Evolutionary conservation across 2,888 invertebrate species (phyloP).

Genomic region (Trissoscelio sp.): DNA sequence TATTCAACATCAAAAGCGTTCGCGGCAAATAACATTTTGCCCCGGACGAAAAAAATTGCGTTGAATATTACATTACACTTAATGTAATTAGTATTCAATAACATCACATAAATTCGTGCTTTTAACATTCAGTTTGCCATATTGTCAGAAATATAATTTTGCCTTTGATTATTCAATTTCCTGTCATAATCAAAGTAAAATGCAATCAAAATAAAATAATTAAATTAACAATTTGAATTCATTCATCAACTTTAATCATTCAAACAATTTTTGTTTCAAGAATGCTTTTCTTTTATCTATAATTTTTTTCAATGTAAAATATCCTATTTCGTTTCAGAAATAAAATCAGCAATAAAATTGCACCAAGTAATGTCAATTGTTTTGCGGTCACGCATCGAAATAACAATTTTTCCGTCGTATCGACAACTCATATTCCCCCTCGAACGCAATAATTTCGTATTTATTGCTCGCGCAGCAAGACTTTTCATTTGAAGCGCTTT

Average conservation of each 20-base stretch:
- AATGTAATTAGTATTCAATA: conserved; percentile 33
- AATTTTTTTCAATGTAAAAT: no score
- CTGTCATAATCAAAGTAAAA: not conserved
- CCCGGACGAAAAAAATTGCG: not conserved
- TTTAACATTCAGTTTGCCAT: conserved; percentile 9
- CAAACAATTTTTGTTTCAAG: no score
- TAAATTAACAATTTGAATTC: no score
- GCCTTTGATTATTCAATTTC: not conserved
- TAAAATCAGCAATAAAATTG: no score
- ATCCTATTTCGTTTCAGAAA: conserved; percentile 1
- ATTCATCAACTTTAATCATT: no score
- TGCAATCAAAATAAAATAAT: no score
- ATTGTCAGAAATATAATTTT: conserved; percentile 4
- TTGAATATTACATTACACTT: conserved; percentile 28
- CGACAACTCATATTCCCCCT: conserved; percentile 29
- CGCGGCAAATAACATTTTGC: conserved; percentile 16
- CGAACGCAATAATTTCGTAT: conserved; percentile 47
- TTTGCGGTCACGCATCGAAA: conserved; percentile 36
- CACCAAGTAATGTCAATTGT: conserved; percentile 41
- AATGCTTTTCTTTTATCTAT: no score
- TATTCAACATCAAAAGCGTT: conserved; percentile 24
- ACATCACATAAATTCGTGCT: conserved; percentile 25
- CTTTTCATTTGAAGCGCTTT: conserved; percentile 51
- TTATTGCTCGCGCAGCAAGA: conserved; percentile 45
- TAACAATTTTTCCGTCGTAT: conserved; percentile 47